phyloP scores from a whole-genome alignment of 2,113 vertebrate species.

The Morone chrysops region DNA sequence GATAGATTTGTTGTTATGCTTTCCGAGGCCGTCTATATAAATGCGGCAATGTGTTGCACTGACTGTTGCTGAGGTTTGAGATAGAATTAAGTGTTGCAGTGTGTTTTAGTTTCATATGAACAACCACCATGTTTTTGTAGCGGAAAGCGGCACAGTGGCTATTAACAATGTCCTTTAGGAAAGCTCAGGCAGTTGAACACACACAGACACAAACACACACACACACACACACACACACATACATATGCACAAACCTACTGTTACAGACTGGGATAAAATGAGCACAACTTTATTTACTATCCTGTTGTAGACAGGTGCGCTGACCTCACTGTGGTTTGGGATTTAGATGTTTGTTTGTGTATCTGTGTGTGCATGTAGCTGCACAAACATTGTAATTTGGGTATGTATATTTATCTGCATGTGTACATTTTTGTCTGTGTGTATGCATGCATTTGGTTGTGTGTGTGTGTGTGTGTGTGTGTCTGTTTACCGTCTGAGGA shows the following conservation, averaged over 20 bases:
- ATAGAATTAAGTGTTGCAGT: neutral
- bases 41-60: neutral
- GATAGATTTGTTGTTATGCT: conserved; percentile 31
- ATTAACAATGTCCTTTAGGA: conserved; percentile 19
- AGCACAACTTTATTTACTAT: conserved; percentile 55
- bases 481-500: conserved; percentile 11
- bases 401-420: neutral
- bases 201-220: conserved; percentile 18
- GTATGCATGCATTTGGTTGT: neutral
- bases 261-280: conserved; percentile 34
- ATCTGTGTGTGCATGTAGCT: neutral
- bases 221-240: conserved; percentile 5
- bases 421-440: neutral
- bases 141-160: conserved; percentile 5
- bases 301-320: conserved; percentile 4
- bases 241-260: too few relatives aligned
- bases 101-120: neutral
- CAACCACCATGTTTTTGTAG: conserved; percentile 17
- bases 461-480: neutral
- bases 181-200: neutral
- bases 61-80: neutral
- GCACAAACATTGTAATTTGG: neutral
- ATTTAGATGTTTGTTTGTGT: conserved; percentile 34
- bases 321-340: conserved; percentile 49
- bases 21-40: conserved; percentile 19